Percentiles rank a stretch among this genome's conserved stretches.
phyloP scores from a whole-genome alignment of 2,797 vertebrate species.

The Macrochelys suwanniensis region DNA sequence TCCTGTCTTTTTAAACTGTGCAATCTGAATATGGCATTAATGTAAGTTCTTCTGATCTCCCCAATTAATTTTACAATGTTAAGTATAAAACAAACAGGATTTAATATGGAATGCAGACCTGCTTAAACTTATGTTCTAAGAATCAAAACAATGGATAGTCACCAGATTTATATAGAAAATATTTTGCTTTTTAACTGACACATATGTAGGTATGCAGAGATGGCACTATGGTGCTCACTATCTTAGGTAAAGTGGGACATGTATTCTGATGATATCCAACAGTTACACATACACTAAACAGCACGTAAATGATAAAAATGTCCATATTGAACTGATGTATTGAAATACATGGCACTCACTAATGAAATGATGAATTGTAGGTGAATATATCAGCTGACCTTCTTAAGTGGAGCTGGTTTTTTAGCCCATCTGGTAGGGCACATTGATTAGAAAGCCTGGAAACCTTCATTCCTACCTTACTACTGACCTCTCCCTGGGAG shows the following conservation, averaged over 20 bases:
- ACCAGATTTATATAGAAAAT: background rate
- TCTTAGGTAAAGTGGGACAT: background rate
- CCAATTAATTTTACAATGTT: slow-evolving; percentile 6
- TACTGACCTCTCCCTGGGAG: background rate
- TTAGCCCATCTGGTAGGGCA: background rate
- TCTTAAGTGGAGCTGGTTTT: slow-evolving; percentile 1
- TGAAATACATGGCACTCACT: background rate
- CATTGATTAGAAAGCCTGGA: slow-evolving; percentile 28
- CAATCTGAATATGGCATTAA: background rate
- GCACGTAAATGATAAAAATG: background rate
- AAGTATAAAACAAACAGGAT: background rate
- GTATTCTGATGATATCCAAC: background rate
- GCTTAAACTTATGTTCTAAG: background rate
- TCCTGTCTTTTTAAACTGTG: background rate
- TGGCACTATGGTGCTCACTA: background rate
- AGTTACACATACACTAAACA: background rate
- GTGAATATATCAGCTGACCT: slow-evolving; percentile 24
- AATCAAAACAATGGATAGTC: background rate
- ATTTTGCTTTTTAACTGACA: background rate
- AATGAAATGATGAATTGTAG: background rate
- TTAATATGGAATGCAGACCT: background rate
- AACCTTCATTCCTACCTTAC: slow-evolving; percentile 11
- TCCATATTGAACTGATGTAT: too few species aligned
- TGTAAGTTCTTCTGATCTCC: background rate
- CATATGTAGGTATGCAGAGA: background rate